Evolutionary conservation across 2,888 invertebrate genomes (phyloP).

Genomic region (Chloroclystis v-ata): DNA sequence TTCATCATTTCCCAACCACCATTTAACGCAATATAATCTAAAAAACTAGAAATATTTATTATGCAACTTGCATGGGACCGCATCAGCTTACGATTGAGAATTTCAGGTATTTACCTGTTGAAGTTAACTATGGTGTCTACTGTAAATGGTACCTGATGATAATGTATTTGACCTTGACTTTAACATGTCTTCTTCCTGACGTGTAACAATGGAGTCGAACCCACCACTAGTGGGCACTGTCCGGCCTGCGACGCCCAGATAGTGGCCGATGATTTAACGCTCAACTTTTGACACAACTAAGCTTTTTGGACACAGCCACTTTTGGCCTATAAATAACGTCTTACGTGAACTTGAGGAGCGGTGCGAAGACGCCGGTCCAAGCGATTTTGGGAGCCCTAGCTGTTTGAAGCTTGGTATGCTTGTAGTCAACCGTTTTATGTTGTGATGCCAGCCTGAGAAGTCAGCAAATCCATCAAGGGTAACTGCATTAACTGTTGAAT

Average conservation of each 20-base stretch:
- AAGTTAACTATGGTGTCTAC: too few species aligned
- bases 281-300: slow-evolving; percentile 82
- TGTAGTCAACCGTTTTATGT: background rate
- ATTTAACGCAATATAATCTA: too few species aligned
- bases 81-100: too few species aligned
- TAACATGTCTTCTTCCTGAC: slow-evolving; percentile 11
- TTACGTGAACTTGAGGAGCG: slow-evolving; percentile 63
- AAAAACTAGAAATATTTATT: too few species aligned
- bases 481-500: too few species aligned
- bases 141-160: too few species aligned
- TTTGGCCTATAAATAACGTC: slow-evolving; percentile 74
- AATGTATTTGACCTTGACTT: background rate
- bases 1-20: too few species aligned
- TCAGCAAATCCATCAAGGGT: too few species aligned
- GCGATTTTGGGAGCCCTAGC: slow-evolving; percentile 26
- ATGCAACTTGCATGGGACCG: too few species aligned
- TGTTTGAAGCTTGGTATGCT: background rate
- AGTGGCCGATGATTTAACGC: slow-evolving; percentile 83
- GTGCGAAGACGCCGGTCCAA: slow-evolving; percentile 39
- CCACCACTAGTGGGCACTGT: slow-evolving; percentile 65
- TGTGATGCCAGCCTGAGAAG: too few species aligned
- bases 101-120: too few species aligned
- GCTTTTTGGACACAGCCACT: slow-evolving; percentile 76
- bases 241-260: slow-evolving; percentile 83
- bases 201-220: slow-evolving; percentile 37